These are phyloP conservation scores for Solenopsis fugax DNA, from an alignment of 1,140 invertebrate genomes.

Conservation along the genomic window DNA sequence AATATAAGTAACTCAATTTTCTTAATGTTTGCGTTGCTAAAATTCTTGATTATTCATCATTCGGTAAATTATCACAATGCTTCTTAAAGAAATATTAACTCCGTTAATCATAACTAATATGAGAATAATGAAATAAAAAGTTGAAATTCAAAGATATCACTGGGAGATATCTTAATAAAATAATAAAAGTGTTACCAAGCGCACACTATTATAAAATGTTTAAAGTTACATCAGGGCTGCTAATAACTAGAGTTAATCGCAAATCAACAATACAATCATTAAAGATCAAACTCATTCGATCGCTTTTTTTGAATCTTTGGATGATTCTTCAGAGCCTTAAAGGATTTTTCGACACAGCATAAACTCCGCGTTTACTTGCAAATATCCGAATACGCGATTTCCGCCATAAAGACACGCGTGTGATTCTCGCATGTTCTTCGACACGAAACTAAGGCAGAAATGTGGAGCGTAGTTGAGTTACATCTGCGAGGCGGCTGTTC, in stretches of 20 bases:
- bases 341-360: neutral
- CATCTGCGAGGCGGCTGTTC: constrained; percentile 64
- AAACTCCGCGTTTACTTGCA: neutral
- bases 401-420: constrained; percentile 13
- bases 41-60: neutral
- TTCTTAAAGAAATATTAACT: neutral
- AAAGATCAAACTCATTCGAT: constrained; percentile 8
- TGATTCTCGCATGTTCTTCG: constrained; percentile 44
- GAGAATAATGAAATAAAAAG: neutral
- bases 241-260: neutral
- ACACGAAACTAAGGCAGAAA: constrained; percentile 67
- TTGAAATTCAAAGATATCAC: neutral
- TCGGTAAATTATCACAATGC: neutral
- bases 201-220: constrained; percentile 14
- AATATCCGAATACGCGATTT: constrained; percentile 29
- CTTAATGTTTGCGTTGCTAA: neutral
- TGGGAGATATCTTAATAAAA: neutral
- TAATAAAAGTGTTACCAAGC: constrained; percentile 10
- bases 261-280: neutral
- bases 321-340: neutral
- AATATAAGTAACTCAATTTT: neutral
- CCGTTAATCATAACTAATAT: too few relatives aligned
- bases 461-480: constrained; percentile 57
- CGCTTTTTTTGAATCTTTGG: too few relatives aligned
- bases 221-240: neutral